Percentiles rank a stretch among this genome's conserved stretches.
Evolutionary conservation across 2,797 vertebrate genomes (phyloP).

Genomic region (Pristis pectinata): DNA sequence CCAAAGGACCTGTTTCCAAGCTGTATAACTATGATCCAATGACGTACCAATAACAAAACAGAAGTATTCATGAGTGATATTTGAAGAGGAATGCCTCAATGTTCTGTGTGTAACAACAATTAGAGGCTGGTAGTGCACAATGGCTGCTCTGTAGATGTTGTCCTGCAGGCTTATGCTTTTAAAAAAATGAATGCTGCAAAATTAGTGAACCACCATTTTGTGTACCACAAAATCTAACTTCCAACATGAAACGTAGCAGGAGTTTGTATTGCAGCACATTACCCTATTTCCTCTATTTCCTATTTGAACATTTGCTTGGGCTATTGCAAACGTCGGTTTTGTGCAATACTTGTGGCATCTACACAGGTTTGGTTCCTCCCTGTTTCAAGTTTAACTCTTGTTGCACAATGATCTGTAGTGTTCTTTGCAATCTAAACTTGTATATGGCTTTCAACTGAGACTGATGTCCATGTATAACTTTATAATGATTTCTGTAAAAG

Average conservation of each 20-base stretch:
- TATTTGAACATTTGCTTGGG: not conserved
- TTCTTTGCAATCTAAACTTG: not conserved
- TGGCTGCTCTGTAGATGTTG: not conserved
- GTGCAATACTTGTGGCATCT: not conserved
- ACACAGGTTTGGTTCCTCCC: not conserved
- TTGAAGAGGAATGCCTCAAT: not conserved
- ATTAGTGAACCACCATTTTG: not conserved
- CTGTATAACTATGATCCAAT: no score
- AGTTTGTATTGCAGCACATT: not conserved
- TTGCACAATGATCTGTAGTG: not conserved
- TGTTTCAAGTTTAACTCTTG: not conserved
- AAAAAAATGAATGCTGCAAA: not conserved
- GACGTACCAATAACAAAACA: no score
- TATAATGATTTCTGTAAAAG: not conserved
- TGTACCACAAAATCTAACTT: not conserved
- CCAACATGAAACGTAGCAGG: not conserved
- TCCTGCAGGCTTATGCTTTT: not conserved
- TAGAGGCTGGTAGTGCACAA: not conserved
- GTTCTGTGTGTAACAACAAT: not conserved
- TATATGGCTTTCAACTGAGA: not conserved
- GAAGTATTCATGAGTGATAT: not conserved
- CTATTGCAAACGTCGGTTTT: not conserved
- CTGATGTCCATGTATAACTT: not conserved
- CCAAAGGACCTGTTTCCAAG: no score
- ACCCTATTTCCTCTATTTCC: not conserved